phyloP scores from a whole-genome alignment of 1,140 invertebrate species.

The Anadara kagoshimensis region DNA sequence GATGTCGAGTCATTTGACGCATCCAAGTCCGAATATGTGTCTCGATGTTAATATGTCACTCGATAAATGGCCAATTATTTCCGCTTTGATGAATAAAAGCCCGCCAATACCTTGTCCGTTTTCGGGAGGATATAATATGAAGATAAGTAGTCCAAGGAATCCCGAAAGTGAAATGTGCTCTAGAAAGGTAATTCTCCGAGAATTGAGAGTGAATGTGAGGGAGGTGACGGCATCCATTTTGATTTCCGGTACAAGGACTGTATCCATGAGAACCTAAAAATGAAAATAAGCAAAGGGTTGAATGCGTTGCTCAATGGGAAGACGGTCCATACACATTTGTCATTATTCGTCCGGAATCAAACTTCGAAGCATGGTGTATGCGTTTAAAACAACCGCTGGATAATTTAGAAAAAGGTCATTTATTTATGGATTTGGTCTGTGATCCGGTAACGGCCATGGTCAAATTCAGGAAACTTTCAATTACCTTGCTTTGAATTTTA shows the following conservation, averaged over 20 bases:
- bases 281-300: slow-evolving; percentile 34
- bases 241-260: slow-evolving; percentile 53
- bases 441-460: slow-evolving; percentile 40
- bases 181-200: slow-evolving; percentile 45
- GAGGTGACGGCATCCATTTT: slow-evolving; percentile 54
- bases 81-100: slow-evolving; percentile 32
- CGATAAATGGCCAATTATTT: slow-evolving; percentile 48
- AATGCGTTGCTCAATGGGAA: slow-evolving; percentile 57
- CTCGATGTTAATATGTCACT: slow-evolving; percentile 42
- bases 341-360: slow-evolving; percentile 41
- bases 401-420: slow-evolving; percentile 45
- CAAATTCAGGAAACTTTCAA: slow-evolving; percentile 36
- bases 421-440: slow-evolving; percentile 55
- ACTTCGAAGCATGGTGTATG: slow-evolving; percentile 44
- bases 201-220: slow-evolving; percentile 61
- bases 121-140: slow-evolving; percentile 56
- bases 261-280: slow-evolving; percentile 37
- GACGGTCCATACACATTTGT: slow-evolving; percentile 50
- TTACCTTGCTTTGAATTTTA: slow-evolving; percentile 37
- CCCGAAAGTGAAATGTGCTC: slow-evolving; percentile 41
- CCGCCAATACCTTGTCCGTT: slow-evolving; percentile 45
- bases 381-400: slow-evolving; percentile 44
- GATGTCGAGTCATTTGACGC: slow-evolving; percentile 23
- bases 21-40: slow-evolving; percentile 33
- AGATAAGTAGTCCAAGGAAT: slow-evolving; percentile 40